Conservation (phyloP, 2,888 invertebrate genomes). For the Myopa tessellatipennis region DNA sequence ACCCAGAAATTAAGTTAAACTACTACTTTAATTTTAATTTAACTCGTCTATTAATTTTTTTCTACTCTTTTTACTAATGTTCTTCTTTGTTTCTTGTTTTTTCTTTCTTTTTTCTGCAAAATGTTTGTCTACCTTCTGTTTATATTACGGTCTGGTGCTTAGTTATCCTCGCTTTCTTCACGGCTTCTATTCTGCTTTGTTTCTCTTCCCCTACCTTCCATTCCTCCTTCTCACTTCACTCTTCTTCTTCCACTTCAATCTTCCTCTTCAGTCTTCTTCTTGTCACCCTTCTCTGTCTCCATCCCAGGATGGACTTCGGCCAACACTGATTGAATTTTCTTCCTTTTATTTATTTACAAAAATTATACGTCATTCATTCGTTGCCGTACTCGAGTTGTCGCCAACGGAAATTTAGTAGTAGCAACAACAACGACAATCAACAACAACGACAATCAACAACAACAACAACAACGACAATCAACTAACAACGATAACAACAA, state of each 20-base stretch:
- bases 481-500: too few relatives aligned
- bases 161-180: neutral
- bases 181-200: neutral
- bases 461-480: neutral
- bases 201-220: too few relatives aligned
- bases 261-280: too few relatives aligned
- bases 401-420: constrained; percentile 4
- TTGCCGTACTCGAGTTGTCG: neutral
- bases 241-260: too few relatives aligned
- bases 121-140: neutral
- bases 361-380: constrained; percentile 39
- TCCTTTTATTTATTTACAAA: constrained; percentile 49
- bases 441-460: too few relatives aligned
- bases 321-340: constrained; percentile 49
- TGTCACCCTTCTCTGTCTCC: neutral
- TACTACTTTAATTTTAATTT: too few relatives aligned
- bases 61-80: neutral
- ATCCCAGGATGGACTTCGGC: constrained; percentile 26
- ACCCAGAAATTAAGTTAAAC: too few relatives aligned
- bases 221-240: too few relatives aligned
- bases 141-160: constrained; percentile 23
- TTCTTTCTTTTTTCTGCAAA: neutral
- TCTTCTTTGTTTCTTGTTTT: too few relatives aligned
- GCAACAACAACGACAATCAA: neutral
- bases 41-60: neutral